Conservation (phyloP, 2,888 invertebrate species). For the Theodoxus fluviatilis region DNA sequence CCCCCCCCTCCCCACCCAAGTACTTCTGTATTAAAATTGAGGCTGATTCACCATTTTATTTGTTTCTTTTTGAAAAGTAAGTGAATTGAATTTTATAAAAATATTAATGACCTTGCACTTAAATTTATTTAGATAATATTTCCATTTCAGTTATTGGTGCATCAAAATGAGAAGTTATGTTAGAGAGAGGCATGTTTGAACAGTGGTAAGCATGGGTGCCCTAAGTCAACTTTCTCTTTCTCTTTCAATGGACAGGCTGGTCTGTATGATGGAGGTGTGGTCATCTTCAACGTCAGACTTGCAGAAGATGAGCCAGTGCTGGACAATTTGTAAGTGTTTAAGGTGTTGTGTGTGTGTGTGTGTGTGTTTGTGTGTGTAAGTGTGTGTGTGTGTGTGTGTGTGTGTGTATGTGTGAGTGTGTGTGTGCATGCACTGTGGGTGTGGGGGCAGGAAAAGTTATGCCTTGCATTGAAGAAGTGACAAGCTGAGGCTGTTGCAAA, state of each 20-base stretch:
- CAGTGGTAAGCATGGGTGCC: neutral
- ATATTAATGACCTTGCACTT: neutral
- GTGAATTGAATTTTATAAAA: neutral
- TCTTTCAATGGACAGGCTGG: conserved; percentile 50
- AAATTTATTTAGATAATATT: too few species aligned
- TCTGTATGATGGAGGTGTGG: conserved; percentile 61
- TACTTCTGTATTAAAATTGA: too few species aligned
- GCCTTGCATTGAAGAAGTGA: too few species aligned
- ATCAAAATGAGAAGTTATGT: too few species aligned
- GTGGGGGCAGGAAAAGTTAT: neutral
- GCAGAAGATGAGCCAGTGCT: conserved; percentile 56
- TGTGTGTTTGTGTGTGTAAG: conserved; percentile 9
- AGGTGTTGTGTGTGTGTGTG: conserved; percentile 9
- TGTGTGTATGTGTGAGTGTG: neutral
- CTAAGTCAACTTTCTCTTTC: too few species aligned
- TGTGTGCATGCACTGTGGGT: neutral
- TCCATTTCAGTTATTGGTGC: too few species aligned
- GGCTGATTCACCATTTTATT: neutral
- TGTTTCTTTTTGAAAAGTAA: neutral
- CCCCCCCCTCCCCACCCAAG: too few species aligned
- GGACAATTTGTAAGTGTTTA: conserved; percentile 57
- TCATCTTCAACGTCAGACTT: conserved; percentile 59
- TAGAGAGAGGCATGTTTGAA: neutral
- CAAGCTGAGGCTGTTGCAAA: too few species aligned
- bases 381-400: neutral